Percentiles rank a stretch among this genome's conserved stretches.
These are phyloP conservation scores for Centroberyx gerrardi DNA, from an alignment of 2,797 vertebrate species.

Conservation along the genomic window DNA sequence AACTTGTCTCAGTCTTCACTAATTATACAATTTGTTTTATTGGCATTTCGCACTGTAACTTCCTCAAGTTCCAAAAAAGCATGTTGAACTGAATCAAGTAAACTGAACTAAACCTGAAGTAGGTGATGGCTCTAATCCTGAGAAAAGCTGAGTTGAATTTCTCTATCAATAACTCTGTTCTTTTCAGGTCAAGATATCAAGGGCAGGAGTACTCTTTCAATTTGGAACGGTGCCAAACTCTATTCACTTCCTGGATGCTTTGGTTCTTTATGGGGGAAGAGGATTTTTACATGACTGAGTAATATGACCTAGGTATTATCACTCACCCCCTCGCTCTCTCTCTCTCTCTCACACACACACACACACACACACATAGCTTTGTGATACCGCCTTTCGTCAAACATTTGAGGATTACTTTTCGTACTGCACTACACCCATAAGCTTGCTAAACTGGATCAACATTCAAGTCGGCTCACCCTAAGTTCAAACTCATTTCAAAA, in stretches of 20 bases:
- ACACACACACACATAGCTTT: constrained; percentile 10
- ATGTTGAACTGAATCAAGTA: constrained; percentile 6
- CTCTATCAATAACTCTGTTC: not conserved
- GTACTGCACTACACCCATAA: constrained; percentile 10
- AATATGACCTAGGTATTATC: not conserved
- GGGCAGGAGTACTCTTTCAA: constrained; percentile 2
- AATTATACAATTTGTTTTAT: constrained; percentile 31
- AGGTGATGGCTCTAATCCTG: not conserved
- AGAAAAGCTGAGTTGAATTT: not conserved
- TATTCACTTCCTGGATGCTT: constrained; percentile 28
- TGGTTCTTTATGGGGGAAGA: not conserved
- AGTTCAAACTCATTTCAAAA: constrained; percentile 9
- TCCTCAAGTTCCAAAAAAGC: constrained; percentile 32
- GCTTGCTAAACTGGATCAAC: constrained; percentile 21
- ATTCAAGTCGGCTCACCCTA: not conserved
- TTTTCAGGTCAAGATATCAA: constrained; percentile 33
- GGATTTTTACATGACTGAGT: not conserved
- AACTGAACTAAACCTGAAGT: constrained; percentile 2
- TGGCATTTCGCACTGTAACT: constrained; percentile 28
- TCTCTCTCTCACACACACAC: not conserved
- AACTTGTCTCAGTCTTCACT: constrained; percentile 13
- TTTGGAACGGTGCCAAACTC: constrained; percentile 27
- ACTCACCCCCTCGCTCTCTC: not conserved
- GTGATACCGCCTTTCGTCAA: not conserved
- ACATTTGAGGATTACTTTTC: constrained; percentile 28